Conservation (phyloP, 2,888 invertebrate species). For the Caenorhabditis macrosperma region DNA sequence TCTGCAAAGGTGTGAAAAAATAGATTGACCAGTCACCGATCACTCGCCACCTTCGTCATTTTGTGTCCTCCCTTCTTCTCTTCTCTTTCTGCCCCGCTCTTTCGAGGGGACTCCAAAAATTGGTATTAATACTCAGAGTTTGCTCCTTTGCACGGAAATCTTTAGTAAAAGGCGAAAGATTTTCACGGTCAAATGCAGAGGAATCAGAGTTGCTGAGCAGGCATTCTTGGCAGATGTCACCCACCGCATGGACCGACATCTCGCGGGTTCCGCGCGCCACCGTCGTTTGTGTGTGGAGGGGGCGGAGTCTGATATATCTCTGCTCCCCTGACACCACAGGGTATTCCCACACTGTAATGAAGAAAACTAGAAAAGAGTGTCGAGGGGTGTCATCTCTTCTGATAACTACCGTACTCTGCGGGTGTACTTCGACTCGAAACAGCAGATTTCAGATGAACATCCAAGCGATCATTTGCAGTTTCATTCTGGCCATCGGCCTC, state of each 20-base stretch:
- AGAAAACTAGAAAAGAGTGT: too few species aligned
- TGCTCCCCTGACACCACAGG: too few species aligned
- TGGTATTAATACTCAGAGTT: conserved; percentile 44
- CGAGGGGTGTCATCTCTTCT: not conserved
- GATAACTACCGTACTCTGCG: not conserved
- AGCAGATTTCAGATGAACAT: conserved; percentile 67
- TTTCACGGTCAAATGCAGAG: conserved; percentile 72
- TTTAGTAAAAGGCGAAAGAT: conserved; percentile 79
- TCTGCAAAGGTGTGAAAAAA: conserved; percentile 27
- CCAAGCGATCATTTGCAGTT: conserved; percentile 65
- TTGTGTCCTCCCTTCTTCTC: not conserved
- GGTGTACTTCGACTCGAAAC: too few species aligned
- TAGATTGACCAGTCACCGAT: conserved; percentile 5
- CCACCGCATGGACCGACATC: conserved; percentile 7
- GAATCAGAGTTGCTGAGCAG: conserved; percentile 64
- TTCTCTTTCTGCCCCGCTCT: conserved; percentile 44
- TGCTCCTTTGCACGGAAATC: conserved; percentile 73
- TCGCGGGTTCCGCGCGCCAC: conserved; percentile 15
- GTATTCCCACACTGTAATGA: too few species aligned
- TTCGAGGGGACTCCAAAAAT: conserved; percentile 60
- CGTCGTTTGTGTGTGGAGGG: not conserved
- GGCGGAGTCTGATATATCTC: not conserved
- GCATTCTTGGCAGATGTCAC: too few species aligned
- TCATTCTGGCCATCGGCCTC: conserved; percentile 62
- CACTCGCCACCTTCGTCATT: conserved; percentile 3